phyloP scores from a whole-genome alignment of 1,140 invertebrate species.

The Papilio aristodemus region DNA sequence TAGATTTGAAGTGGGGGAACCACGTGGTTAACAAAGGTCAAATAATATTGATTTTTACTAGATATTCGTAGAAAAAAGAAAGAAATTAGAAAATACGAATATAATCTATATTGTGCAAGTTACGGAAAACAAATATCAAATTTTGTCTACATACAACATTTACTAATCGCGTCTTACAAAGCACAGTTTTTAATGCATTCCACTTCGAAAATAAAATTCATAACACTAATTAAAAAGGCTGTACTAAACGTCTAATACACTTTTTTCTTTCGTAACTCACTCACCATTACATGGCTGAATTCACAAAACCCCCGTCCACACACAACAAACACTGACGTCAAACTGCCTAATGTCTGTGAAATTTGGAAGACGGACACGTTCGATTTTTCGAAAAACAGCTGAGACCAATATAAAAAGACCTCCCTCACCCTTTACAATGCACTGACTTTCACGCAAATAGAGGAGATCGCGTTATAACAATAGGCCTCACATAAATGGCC shows the following conservation, averaged over 20 bases:
- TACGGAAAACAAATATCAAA: conserved; percentile 41
- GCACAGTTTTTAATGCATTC: conserved; percentile 52
- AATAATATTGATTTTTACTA: conserved; percentile 5
- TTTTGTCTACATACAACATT: conserved; percentile 60
- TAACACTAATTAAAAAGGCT: conserved; percentile 44
- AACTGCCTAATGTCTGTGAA: conserved; percentile 53
- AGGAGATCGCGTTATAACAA: conserved; percentile 11
- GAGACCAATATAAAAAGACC: conserved; percentile 53
- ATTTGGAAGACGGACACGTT: conserved; percentile 53
- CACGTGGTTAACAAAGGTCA: conserved; percentile 22
- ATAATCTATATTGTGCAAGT: conserved; percentile 10
- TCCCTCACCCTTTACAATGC: conserved; percentile 25
- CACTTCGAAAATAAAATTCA: conserved; percentile 47
- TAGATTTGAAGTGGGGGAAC: background rate
- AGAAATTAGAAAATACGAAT: background rate
- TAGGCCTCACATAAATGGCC: conserved; percentile 38
- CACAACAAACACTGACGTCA: conserved; percentile 61
- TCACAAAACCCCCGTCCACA: conserved; percentile 49
- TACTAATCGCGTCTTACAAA: conserved; percentile 56
- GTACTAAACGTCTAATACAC: conserved; percentile 52
- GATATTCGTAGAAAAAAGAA: background rate
- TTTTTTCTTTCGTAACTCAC: conserved; percentile 47
- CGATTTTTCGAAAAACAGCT: conserved; percentile 72
- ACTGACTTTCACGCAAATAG: background rate
- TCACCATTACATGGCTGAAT: conserved; percentile 73